Conservation (phyloP, 2,888 invertebrate genomes). For the Amiota mariae region DNA sequence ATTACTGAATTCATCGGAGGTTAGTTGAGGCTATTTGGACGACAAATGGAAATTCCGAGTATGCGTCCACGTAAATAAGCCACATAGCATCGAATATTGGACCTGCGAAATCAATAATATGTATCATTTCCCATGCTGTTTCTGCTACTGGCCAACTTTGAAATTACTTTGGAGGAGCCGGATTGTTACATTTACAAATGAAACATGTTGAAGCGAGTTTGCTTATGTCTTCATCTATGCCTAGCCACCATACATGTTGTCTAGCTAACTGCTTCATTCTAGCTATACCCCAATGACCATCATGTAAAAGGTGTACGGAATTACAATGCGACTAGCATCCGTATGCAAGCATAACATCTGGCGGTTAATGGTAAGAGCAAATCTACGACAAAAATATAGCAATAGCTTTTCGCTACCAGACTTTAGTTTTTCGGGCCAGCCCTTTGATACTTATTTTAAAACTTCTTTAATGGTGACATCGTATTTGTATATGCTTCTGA, state of each 20-base stretch:
- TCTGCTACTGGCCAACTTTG: not conserved
- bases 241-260: too few relatives aligned
- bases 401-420: too few relatives aligned
- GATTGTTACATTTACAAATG: not conserved
- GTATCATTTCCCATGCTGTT: not conserved
- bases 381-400: constrained; percentile 14
- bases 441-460: not conserved
- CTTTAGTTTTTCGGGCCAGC: not conserved
- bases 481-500: not conserved
- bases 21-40: too few relatives aligned
- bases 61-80: not conserved
- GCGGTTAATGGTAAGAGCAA: not conserved
- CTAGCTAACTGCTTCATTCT: too few relatives aligned
- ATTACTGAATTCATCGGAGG: too few relatives aligned
- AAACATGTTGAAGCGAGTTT: not conserved
- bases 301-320: not conserved
- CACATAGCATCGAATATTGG: not conserved
- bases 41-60: not conserved
- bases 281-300: not conserved
- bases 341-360: not conserved
- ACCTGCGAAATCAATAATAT: not conserved
- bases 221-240: too few relatives aligned
- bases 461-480: not conserved
- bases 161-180: not conserved
- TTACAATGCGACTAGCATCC: too few relatives aligned